Percentiles rank a stretch among this genome's conserved stretches.
phyloP scores from a whole-genome alignment of 2,113 vertebrate species.

The Cheirogaleus medius region DNA sequence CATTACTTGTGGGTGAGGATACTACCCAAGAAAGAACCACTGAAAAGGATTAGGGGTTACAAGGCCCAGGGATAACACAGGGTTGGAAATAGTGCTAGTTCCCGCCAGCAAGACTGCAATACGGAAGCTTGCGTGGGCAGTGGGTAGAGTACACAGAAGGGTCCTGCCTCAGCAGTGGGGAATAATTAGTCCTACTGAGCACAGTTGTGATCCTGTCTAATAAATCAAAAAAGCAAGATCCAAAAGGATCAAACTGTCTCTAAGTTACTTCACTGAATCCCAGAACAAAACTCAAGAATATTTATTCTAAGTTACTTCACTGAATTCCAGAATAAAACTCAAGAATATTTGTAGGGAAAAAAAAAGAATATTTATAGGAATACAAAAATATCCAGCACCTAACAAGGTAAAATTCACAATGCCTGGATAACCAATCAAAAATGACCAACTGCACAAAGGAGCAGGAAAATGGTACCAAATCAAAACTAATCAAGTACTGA shows the following conservation, averaged over 20 bases:
- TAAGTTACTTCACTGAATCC: not conserved
- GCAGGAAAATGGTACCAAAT: not conserved
- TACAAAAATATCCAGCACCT: not conserved
- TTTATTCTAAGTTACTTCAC: not conserved
- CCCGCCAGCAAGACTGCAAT: not conserved
- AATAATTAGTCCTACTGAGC: not conserved
- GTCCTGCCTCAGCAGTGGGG: not conserved
- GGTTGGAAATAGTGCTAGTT: not conserved
- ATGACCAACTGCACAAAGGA: not conserved
- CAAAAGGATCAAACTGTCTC: not conserved
- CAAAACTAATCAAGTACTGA: not conserved
- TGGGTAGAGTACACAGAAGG: not conserved
- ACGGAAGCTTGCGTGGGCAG: not conserved
- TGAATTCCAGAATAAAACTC: not conserved
- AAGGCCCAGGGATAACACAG: not conserved
- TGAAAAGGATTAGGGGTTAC: not conserved
- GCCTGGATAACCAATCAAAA: not conserved
- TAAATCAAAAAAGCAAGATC: not conserved
- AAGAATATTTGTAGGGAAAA: not conserved
- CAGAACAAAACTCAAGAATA: conserved; percentile 3
- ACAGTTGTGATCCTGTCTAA: not conserved
- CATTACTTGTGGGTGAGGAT: not conserved
- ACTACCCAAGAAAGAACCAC: not conserved
- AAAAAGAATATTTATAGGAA: not conserved
- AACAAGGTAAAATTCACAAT: not conserved